Base-by-base conservation (phyloP, 2,113 vertebrate species). In the Axis porcinus region DNA sequence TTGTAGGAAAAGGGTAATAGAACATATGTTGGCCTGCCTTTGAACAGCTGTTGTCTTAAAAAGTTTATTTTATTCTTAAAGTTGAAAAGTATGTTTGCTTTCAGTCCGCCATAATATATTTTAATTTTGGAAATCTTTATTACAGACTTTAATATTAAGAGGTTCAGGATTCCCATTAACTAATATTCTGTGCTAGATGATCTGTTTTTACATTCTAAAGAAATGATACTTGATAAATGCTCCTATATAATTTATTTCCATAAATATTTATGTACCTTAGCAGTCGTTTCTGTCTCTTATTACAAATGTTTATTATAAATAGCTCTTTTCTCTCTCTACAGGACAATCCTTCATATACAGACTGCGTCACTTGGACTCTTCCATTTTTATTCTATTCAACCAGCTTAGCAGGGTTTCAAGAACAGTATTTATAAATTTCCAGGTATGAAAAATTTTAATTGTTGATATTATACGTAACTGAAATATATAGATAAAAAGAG, bases 371-470 rank as follows among this genome's bases (percentile, higher is more conserved):
- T 97, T 95, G 79, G 78, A 90, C 74, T 50, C 62, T 52, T 81
- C 70, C 62, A 74, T 47, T 93, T 96, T 95, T 57, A 92, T 45
- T 90, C 19, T 81, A 55, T 94, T 89, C 92, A 88, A 0, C 62
- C 95, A 52, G 89, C 45, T 81, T 90, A 89, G 74, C 87, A 84
- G 81, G 83, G 23, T 96, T 93, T 95, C 78, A 92, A 88, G 82
- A 96, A 47, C 74, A 93, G 27, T 84, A 47, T 93, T 92, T 83
- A 25, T 76, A 94, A 60, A 84, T 96, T 97, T 76, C n/a, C 95
- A 98, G 97, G 98, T 98, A 98, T 93, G 94, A 94, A 67, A 52
- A 87, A 6, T 90, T 94, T 89, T 94, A 91, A 95, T 92, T 94
- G 47, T 92, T 93, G 55, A 67, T 89, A 85, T 54, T 89, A 90